Conservation (phyloP, 2,113 vertebrate genomes). For the Chamaetylas fuelleborni region DNA sequence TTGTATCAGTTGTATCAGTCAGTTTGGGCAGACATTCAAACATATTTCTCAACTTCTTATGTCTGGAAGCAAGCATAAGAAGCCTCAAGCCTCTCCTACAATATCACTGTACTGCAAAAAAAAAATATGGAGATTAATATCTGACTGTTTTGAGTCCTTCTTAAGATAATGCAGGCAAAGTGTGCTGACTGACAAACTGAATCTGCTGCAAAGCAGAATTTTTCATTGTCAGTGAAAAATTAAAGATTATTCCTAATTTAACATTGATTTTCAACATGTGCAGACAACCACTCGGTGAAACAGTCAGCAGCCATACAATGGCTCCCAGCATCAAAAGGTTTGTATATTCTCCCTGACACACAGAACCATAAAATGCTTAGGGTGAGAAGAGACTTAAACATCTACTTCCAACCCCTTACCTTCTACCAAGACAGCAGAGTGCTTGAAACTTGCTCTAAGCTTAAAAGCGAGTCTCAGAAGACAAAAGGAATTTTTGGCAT, state of each 20-base stretch:
- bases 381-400: not conserved
- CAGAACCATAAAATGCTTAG: not conserved
- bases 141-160: not conserved
- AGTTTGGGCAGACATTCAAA: not conserved
- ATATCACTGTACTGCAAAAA: not conserved
- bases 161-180: not conserved
- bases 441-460: not conserved
- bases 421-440: rapidly evolving
- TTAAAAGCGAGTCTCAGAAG: not conserved
- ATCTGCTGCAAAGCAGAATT: not conserved
- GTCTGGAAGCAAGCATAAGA: not conserved
- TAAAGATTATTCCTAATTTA: not conserved
- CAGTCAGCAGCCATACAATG: not conserved
- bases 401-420: not conserved
- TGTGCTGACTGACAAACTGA: not conserved
- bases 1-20: not conserved
- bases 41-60: not conserved
- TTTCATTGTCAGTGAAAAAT: not conserved
- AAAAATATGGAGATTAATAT: not conserved
- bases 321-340: not conserved
- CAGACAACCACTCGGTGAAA: not conserved
- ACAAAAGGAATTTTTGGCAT: not conserved
- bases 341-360: not conserved
- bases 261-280: not conserved
- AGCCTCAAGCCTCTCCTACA: not conserved